These are phyloP conservation scores for Nomada ferruginata DNA, from an alignment of 2,888 invertebrate genomes.

Conservation along the genomic window DNA sequence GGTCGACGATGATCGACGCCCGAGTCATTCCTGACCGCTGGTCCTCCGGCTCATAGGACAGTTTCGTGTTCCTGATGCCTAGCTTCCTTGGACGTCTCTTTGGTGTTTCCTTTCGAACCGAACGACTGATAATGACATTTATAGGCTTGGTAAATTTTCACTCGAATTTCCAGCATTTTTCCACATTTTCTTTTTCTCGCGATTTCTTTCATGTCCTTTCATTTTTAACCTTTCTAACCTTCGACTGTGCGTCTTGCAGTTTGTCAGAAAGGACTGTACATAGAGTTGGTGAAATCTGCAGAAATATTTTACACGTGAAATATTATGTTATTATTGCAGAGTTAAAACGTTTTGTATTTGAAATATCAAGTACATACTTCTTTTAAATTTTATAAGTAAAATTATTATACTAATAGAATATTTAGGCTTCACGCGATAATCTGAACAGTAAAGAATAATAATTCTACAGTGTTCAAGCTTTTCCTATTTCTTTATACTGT, in stretches of 20 bases:
- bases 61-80: slow-evolving; percentile 66
- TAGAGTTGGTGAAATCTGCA: too few relatives aligned
- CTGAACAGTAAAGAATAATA: neutral
- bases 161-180: too few relatives aligned
- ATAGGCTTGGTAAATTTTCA: slow-evolving; percentile 76
- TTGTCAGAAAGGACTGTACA: too few relatives aligned
- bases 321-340: too few relatives aligned
- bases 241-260: neutral
- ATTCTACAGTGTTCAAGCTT: too few relatives aligned
- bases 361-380: too few relatives aligned
- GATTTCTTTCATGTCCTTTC: too few relatives aligned
- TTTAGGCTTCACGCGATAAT: neutral
- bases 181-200: neutral
- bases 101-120: slow-evolving; percentile 74
- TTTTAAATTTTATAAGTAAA: too few relatives aligned
- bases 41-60: slow-evolving; percentile 38
- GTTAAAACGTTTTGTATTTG: too few relatives aligned
- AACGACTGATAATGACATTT: slow-evolving; percentile 77
- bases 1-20: slow-evolving; percentile 50
- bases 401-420: too few relatives aligned
- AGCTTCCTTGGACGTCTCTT: slow-evolving; percentile 67
- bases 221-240: neutral
- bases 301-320: too few relatives aligned
- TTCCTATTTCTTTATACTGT: too few relatives aligned
- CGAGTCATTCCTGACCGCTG: slow-evolving; percentile 32